A percentile compares a stretch with the other conserved stretches of the same genome.
Conservation (phyloP, 1,140 invertebrate genomes). For the Magallana gigas region DNA sequence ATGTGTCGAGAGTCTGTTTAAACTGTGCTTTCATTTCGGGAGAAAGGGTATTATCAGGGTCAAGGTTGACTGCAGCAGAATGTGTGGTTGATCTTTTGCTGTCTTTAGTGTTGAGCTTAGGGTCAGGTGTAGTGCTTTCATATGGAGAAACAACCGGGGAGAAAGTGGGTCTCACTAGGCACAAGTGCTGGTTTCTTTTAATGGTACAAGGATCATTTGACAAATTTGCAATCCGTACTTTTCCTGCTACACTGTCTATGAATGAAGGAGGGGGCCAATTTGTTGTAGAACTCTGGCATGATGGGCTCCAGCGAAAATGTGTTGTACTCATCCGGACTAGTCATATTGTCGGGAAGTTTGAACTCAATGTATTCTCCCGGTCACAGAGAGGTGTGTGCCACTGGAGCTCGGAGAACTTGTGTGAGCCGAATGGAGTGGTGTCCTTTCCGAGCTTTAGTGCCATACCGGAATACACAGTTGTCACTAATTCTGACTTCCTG, state of each 20-base stretch:
- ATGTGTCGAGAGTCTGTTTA: no score
- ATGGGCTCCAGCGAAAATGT: no score
- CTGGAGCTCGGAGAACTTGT: constrained; percentile 28
- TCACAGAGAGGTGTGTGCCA: constrained; percentile 37
- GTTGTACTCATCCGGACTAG: background rate
- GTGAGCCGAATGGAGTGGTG: background rate
- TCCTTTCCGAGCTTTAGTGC: background rate
- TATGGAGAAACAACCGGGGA: background rate
- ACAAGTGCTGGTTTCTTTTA: constrained; percentile 59
- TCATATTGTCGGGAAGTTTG: constrained; percentile 42
- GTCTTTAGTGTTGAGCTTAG: background rate
- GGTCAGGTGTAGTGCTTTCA: background rate
- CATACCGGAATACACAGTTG: background rate
- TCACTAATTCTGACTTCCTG: constrained; percentile 4
- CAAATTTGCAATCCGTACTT: no score
- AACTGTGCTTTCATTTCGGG: no score
- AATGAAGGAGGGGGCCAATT: no score
- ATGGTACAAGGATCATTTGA: constrained; percentile 49
- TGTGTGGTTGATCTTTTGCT: background rate
- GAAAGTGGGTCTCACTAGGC: constrained; percentile 27
- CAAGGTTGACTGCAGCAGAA: constrained; percentile 42
- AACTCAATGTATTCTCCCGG: constrained; percentile 32
- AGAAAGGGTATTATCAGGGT: constrained; percentile 60
- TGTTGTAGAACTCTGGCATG: no score
- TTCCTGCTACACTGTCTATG: no score